Conservation (phyloP, 2,888 invertebrate species). For the Nomada ruficornis region DNA sequence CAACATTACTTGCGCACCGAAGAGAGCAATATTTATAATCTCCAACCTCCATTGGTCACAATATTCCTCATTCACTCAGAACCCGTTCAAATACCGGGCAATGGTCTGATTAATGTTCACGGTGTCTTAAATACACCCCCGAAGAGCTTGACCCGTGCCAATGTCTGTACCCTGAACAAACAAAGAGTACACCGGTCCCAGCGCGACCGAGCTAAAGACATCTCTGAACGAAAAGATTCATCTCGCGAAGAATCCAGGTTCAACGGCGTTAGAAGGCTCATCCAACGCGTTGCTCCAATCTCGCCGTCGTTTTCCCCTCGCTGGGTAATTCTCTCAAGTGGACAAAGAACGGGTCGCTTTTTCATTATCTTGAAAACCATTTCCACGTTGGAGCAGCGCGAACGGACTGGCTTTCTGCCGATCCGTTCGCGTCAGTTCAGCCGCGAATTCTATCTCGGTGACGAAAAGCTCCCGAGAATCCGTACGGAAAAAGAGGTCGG, state of each 20-base stretch:
- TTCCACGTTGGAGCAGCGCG: conserved; percentile 10
- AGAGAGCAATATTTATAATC: too few species aligned
- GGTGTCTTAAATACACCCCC: not conserved
- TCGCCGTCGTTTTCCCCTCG: not conserved
- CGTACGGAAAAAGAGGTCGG: conserved; percentile 68
- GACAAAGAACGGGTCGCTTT: conserved; percentile 46
- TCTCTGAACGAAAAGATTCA: conserved; percentile 40
- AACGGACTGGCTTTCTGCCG: not conserved
- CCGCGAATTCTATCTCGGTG: conserved; percentile 47
- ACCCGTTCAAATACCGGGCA: not conserved
- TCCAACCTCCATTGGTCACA: not conserved
- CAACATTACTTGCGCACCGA: too few species aligned
- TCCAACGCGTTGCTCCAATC: conserved; percentile 17
- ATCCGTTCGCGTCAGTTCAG: not conserved
- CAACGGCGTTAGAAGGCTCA: conserved; percentile 40
- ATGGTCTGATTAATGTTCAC: not conserved
- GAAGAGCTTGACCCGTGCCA: conserved; percentile 12
- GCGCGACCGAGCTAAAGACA: conserved; percentile 1
- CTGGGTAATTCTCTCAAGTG: conserved; percentile 49
- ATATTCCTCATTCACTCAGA: not conserved
- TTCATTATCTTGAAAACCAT: conserved; percentile 56
- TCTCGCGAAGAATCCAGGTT: conserved; percentile 39
- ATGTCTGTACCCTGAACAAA: not conserved
- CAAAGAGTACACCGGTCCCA: not conserved
- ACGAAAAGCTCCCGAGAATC: conserved; percentile 54